Evolutionary conservation across 2,888 invertebrate species (phyloP), one percentile per base, ranked within the genome.

Genomic region (Loripinus fragilis): DNA sequence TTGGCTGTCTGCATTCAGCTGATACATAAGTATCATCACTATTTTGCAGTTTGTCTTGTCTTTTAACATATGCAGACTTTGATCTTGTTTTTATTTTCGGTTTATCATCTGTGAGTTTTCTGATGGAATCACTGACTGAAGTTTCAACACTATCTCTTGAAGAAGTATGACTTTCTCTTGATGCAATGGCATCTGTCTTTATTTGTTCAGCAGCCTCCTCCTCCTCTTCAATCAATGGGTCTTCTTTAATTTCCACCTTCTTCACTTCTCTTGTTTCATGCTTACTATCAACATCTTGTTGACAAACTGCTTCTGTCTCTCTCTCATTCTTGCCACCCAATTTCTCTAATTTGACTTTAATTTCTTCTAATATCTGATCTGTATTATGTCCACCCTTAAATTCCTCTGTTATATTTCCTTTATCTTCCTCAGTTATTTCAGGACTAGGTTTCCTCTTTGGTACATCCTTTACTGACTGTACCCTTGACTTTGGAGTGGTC

Each of bases 131-230:
- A 74, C 71, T 80, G 2, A 80, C 28, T 5, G 83, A 77, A 2
- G 83, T 75, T 66, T 78, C 74, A n/a, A 72, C 55, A 77, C 76
- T 77, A 15, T 76, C 78, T 30, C 67, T 66, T 1, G 80, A 83
- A 30, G 68, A 50, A 71, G 60, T 60, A 12, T 25, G 2, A 7
- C 25, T 52, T 60, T 60, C 60, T 33, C 60, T 60, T 33, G 17
- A 33, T 25, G 15, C 33, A 52, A 2, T n/a, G 5, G 25, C 25
- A 8, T 52, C 52, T 52, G 52, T 5, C 15, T 52, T 52, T 52
- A 2, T 45, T 45, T 17, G 33, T 33, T 60, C 60, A 33, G 3
- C 17, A 5, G 23, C 5, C 28, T 33, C 33, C 3, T 60, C 5
- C 23, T 33, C 10, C 15, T 60, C 33, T 17, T 5, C 33, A 35